phyloP scores from a whole-genome alignment of 2,113 vertebrate species.

The Tachycineta bicolor region DNA sequence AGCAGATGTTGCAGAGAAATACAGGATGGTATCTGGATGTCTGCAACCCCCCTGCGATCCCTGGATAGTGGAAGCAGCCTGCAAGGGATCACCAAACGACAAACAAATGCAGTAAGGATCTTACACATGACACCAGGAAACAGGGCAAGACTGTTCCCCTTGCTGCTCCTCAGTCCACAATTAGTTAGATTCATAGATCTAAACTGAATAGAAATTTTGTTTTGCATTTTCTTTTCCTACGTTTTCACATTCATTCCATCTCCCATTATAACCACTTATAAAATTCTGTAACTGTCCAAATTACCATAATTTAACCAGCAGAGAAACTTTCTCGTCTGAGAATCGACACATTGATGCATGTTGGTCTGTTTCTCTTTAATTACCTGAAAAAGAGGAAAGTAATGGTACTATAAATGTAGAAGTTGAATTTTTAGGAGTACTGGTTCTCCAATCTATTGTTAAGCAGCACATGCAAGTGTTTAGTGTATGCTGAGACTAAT shows the following conservation, averaged over 20 bases:
- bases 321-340: background rate
- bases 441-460: conserved; percentile 56
- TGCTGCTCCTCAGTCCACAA: background rate
- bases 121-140: background rate
- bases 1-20: background rate
- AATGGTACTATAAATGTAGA: conserved; percentile 26
- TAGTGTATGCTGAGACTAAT: conserved; percentile 79
- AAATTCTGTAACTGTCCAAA: background rate
- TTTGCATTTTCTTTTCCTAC: background rate
- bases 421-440: conserved; percentile 51
- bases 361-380: conserved; percentile 1
- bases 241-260: background rate
- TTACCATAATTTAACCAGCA: background rate
- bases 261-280: background rate
- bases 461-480: conserved; percentile 73
- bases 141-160: background rate
- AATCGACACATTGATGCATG: background rate
- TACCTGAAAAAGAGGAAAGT: conserved; percentile 24
- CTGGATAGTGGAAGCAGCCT: background rate
- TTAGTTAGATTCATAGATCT: background rate
- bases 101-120: background rate
- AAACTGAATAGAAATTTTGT: background rate
- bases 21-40: background rate
- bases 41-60: background rate
- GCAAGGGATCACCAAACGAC: background rate